Conservation (phyloP, 2,888 invertebrate genomes). For the Brachyptera risi region DNA sequence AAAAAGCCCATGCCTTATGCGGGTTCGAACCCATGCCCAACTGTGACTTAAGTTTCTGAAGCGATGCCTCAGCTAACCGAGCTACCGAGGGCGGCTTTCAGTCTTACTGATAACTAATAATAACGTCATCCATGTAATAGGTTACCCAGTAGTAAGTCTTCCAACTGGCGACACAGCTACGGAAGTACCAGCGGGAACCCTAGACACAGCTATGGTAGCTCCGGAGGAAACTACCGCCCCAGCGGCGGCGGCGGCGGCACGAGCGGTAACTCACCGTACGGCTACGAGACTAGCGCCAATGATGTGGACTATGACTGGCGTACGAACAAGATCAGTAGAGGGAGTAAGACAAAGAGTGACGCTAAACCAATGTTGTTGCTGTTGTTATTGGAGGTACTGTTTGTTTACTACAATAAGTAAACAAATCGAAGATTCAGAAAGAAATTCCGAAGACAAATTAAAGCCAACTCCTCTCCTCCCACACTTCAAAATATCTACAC, state of each 20-base stretch:
- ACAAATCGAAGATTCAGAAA: too few relatives aligned
- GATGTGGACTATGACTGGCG: slow-evolving; percentile 25
- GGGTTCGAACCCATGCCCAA: too few relatives aligned
- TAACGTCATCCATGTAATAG: too few relatives aligned
- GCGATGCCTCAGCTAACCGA: too few relatives aligned
- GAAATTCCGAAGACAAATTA: too few relatives aligned
- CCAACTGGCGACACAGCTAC: not conserved
- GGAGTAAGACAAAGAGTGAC: not conserved
- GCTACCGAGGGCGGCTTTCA: too few relatives aligned
- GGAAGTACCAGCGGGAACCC: not conserved
- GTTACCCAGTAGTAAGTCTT: not conserved
- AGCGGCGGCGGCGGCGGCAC: slow-evolving; percentile 6
- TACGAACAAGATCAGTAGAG: not conserved
- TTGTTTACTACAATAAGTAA: too few relatives aligned
- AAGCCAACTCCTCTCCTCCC: too few relatives aligned
- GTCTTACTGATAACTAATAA: too few relatives aligned
- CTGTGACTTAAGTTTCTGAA: too few relatives aligned
- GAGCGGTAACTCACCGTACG: not conserved
- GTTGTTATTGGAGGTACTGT: not conserved
- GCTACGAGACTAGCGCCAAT: slow-evolving; percentile 29
- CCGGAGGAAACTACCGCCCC: not conserved
- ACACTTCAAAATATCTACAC: too few relatives aligned
- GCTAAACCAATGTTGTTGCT: not conserved
- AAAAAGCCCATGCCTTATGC: too few relatives aligned
- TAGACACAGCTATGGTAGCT: not conserved